phyloP scores from a whole-genome alignment of 2,113 vertebrate genomes.

The Phrynosoma platyrhinos region DNA sequence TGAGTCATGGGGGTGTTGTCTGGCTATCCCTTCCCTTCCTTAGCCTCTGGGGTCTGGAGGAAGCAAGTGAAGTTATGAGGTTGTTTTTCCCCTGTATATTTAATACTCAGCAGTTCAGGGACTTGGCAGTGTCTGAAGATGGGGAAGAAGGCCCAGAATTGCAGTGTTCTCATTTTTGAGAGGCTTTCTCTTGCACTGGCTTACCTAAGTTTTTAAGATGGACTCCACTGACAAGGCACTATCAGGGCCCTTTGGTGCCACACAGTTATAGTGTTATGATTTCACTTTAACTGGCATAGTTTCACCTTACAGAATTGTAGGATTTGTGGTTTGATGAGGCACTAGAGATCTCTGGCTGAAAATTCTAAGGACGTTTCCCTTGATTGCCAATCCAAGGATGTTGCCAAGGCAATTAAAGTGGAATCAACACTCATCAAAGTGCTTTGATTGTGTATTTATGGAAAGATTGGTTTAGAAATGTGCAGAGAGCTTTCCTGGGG shows the following conservation, averaged over 20 bases:
- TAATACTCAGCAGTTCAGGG: neutral
- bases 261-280: no score
- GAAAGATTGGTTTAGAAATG: no score
- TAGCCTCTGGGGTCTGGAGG: neutral
- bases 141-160: neutral
- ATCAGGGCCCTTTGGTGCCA: neutral
- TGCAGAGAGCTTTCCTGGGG: no score
- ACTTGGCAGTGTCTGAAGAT: neutral
- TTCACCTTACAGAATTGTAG: neutral
- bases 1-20: conserved; percentile 9
- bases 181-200: neutral
- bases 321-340: no score
- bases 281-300: neutral
- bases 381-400: no score
- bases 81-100: neutral
- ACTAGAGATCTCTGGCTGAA: no score
- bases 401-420: no score
- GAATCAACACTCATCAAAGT: no score
- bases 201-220: neutral
- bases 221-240: neutral
- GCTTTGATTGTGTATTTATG: no score
- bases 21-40: neutral
- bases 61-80: neutral
- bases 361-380: no score
- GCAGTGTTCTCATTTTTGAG: neutral